These are phyloP conservation scores for Notothenia rossii DNA, from an alignment of 2,113 vertebrate genomes.

Conservation along the genomic window DNA sequence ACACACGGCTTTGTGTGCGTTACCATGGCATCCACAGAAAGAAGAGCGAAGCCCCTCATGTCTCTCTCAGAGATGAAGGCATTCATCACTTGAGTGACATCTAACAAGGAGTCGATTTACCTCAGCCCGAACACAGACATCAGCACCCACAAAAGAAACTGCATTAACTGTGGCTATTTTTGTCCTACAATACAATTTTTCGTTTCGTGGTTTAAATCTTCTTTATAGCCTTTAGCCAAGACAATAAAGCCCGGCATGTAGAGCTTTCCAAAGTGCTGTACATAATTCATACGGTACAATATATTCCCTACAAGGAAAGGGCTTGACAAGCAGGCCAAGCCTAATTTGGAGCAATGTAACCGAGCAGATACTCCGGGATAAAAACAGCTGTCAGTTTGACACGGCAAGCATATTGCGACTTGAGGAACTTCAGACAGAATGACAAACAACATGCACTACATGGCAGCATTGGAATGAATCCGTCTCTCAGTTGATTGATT, in stretches of 20 bases:
- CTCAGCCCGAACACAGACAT: slow-evolving; percentile 42
- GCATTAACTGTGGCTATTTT: slow-evolving; percentile 9
- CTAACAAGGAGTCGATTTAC: slow-evolving; percentile 52
- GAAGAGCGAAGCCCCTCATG: slow-evolving; percentile 46
- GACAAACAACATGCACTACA: slow-evolving; percentile 16
- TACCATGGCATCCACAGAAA: slow-evolving; percentile 62
- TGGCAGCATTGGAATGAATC: slow-evolving; percentile 29
- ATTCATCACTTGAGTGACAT: slow-evolving; percentile 63
- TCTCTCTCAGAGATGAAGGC: slow-evolving; percentile 38
- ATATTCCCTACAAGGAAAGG: slow-evolving; percentile 38
- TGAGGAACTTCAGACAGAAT: slow-evolving; percentile 20
- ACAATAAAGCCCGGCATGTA: slow-evolving; percentile 3
- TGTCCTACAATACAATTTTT: neutral
- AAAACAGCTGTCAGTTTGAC: slow-evolving; percentile 17
- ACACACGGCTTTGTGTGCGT: slow-evolving; percentile 25
- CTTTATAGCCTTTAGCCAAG: slow-evolving; percentile 2
- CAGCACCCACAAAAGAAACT: slow-evolving; percentile 25
- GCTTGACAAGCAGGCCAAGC: slow-evolving; percentile 41
- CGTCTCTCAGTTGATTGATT: slow-evolving; percentile 37
- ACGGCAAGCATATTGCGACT: neutral
- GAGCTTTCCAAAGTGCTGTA: slow-evolving; percentile 27
- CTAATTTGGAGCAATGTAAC: slow-evolving; percentile 25
- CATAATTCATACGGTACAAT: slow-evolving; percentile 56
- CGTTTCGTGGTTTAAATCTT: slow-evolving; percentile 21
- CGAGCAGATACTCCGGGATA: slow-evolving; percentile 12